phyloP scores from a whole-genome alignment of 2,888 invertebrate genomes.

The Tromatobia lineatoria region DNA sequence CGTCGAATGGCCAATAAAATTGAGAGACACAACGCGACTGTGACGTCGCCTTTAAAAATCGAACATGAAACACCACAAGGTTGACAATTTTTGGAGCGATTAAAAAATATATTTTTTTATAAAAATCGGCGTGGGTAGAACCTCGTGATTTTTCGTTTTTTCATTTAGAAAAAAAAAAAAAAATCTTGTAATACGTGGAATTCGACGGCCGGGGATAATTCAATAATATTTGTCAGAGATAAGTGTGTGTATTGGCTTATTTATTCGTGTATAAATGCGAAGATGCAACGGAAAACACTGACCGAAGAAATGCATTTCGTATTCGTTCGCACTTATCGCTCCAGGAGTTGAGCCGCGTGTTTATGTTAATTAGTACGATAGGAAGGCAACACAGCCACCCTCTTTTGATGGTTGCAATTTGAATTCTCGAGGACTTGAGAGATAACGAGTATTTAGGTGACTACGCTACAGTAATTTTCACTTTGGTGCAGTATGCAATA shows the following conservation, averaged over 20 bases:
- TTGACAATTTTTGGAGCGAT: slow-evolving; percentile 17
- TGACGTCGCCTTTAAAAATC: slow-evolving; percentile 53
- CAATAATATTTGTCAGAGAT: slow-evolving; percentile 30
- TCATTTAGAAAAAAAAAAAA: too few species aligned
- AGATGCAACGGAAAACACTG: slow-evolving; percentile 8
- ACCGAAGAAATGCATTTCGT: slow-evolving; percentile 56
- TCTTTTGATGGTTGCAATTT: slow-evolving; percentile 41
- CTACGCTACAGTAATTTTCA: slow-evolving; percentile 9
- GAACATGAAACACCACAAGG: slow-evolving; percentile 2
- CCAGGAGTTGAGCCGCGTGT: slow-evolving; percentile 59
- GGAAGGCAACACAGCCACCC: slow-evolving; percentile 19
- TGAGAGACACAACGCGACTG: slow-evolving; percentile 70
- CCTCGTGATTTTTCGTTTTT: not conserved
- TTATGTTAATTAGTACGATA: slow-evolving; percentile 66
- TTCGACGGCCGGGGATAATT: slow-evolving; percentile 48
- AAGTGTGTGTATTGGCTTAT: slow-evolving; percentile 24
- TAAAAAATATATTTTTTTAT: not conserved
- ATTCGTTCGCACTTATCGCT: slow-evolving; percentile 60
- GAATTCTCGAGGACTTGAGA: slow-evolving; percentile 43
- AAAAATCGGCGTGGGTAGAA: slow-evolving; percentile 10
- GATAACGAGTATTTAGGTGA: slow-evolving; percentile 46
- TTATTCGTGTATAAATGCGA: slow-evolving; percentile 3
- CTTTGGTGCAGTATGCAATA: slow-evolving; percentile 2
- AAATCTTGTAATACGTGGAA: slow-evolving; percentile 47
- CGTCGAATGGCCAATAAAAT: slow-evolving; percentile 74